These are phyloP conservation scores for Pelvicachromis taeniatus DNA, from an alignment of 2,113 vertebrate species.

Conservation along the genomic window DNA sequence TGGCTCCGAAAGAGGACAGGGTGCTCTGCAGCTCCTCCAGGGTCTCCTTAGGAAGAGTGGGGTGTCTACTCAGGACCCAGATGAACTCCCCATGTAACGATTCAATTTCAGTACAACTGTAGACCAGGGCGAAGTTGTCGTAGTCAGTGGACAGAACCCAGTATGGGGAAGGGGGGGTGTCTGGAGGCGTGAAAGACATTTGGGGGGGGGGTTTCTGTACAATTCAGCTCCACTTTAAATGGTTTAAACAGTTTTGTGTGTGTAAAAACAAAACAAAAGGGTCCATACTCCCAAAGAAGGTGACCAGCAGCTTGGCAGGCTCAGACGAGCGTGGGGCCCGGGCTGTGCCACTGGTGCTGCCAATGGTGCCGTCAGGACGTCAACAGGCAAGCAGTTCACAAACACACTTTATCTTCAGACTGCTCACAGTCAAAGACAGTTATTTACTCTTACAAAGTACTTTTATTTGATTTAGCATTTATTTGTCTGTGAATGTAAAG, in stretches of 20 bases:
- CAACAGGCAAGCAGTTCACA: background rate
- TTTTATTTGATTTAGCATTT: background rate
- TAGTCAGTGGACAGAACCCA: conserved; percentile 86
- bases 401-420: background rate
- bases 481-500: background rate
- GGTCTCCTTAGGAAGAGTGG: conserved; percentile 59
- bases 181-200: conserved; percentile 43
- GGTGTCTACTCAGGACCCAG: conserved; percentile 83
- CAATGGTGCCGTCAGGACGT: conserved; percentile 39
- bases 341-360: conserved; percentile 40
- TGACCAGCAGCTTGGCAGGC: conserved; percentile 63
- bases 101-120: conserved; percentile 77
- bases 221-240: background rate
- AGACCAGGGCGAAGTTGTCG: conserved; percentile 79
- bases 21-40: conserved; percentile 69
- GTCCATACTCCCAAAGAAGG: conserved; percentile 57
- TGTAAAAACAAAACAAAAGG: background rate
- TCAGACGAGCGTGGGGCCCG: conserved; percentile 38
- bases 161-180: conserved; percentile 72
- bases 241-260: background rate
- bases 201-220: background rate
- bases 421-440: background rate
- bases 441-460: background rate
- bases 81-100: conserved; percentile 70
- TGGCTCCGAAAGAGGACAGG: conserved; percentile 73